Evolutionary conservation across 2,113 vertebrate species (phyloP).

Genomic region (Lynx canadensis): DNA sequence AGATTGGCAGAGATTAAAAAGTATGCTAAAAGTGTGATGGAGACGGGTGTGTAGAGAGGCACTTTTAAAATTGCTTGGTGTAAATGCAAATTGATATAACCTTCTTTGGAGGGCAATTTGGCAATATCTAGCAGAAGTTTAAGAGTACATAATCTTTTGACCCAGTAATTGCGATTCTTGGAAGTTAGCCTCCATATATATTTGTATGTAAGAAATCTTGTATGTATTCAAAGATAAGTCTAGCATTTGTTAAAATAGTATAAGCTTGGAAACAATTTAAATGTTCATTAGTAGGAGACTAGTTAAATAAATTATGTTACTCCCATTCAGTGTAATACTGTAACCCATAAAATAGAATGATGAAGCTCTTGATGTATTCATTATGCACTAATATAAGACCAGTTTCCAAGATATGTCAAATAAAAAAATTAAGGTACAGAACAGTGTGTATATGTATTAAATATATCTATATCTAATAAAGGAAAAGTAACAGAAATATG

Average conservation of each 20-base stretch:
- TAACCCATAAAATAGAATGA: slow-evolving; percentile 10
- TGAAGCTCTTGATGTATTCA: background rate
- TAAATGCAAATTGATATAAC: background rate
- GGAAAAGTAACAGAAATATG: background rate
- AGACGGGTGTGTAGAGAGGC: background rate
- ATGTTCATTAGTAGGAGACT: background rate
- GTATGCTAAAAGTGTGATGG: background rate
- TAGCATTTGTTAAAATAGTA: background rate
- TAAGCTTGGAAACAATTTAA: slow-evolving; percentile 31
- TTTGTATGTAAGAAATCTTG: slow-evolving; percentile 37
- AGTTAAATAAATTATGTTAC: slow-evolving; percentile 3
- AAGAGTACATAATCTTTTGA: background rate
- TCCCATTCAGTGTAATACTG: background rate
- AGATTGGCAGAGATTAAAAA: background rate
- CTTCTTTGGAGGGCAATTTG: background rate
- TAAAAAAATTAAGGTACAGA: background rate
- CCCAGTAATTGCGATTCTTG: background rate
- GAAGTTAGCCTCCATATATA: slow-evolving; percentile 3
- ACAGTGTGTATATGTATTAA: background rate
- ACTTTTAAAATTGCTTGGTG: background rate
- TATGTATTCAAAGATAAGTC: background rate
- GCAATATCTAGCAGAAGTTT: background rate
- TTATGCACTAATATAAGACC: background rate
- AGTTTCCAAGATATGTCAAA: slow-evolving; percentile 1
- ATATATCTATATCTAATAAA: background rate